phyloP scores from a whole-genome alignment of 2,797 vertebrate species.

The Streptopelia turtur region DNA sequence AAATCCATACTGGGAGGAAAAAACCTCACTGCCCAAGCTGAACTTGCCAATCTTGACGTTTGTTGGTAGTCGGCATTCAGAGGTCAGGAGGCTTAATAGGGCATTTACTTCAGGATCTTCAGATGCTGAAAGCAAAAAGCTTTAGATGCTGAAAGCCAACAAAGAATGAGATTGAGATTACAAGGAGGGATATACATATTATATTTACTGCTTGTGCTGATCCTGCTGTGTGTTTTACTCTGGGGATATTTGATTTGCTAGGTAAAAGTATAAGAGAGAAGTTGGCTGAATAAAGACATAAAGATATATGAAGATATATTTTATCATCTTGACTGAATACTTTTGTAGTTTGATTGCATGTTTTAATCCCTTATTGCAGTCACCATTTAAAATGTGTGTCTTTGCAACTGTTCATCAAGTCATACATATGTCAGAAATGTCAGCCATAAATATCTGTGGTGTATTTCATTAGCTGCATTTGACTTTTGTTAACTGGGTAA shows the following conservation, averaged over 20 bases:
- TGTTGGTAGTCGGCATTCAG: neutral
- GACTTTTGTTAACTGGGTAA: neutral
- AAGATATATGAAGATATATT: neutral
- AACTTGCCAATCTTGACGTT: neutral
- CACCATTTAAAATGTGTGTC: neutral
- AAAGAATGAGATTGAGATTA: neutral
- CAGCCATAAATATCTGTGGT: accelerated
- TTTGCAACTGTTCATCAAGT: neutral
- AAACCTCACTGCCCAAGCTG: neutral
- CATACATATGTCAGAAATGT: neutral
- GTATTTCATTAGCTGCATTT: neutral
- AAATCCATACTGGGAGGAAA: neutral
- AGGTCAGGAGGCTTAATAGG: neutral
- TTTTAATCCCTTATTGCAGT: neutral
- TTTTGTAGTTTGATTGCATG: neutral
- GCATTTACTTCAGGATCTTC: neutral
- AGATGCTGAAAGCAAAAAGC: neutral
- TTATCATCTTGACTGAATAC: neutral
- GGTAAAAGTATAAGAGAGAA: neutral
- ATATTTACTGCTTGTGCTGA: neutral
- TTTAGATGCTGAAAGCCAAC: neutral
- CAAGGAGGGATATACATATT: neutral
- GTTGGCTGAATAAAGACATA: neutral
- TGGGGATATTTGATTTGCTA: neutral
- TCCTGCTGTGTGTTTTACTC: neutral